Conservation (phyloP, 2,888 invertebrate genomes). For the Drosophila atripex region DNA sequence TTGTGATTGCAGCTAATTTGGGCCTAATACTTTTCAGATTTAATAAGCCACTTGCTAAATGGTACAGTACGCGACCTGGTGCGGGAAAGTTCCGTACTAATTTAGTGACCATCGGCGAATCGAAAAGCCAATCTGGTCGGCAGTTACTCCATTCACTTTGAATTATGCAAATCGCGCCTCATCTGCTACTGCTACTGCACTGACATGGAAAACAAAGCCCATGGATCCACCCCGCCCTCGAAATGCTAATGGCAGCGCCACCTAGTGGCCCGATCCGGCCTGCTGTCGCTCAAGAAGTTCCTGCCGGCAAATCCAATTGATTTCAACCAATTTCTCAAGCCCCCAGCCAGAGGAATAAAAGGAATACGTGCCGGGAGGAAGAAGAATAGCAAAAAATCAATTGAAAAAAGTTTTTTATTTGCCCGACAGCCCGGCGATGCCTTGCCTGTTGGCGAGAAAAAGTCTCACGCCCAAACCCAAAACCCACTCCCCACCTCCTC, state of each 20-base stretch:
- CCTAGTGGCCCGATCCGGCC: slow-evolving; percentile 31
- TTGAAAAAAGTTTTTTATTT: slow-evolving; percentile 71
- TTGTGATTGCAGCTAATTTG: slow-evolving; percentile 44
- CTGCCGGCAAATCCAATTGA: slow-evolving; percentile 74
- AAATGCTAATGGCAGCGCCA: slow-evolving; percentile 48
- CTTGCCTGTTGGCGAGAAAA: slow-evolving; percentile 4
- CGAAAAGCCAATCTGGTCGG: background rate
- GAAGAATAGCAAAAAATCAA: slow-evolving; percentile 76
- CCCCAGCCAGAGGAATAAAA: slow-evolving; percentile 14
- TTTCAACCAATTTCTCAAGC: slow-evolving; percentile 74
- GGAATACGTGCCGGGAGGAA: slow-evolving; percentile 62
- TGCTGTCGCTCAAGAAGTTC: slow-evolving; percentile 60
- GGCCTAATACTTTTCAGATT: slow-evolving; percentile 9
- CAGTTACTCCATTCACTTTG: slow-evolving; percentile 9
- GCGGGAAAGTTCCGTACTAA: slow-evolving; percentile 12
- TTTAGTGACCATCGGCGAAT: background rate
- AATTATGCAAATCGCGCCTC: slow-evolving; percentile 24
- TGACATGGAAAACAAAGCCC: background rate
- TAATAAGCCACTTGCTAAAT: slow-evolving; percentile 15
- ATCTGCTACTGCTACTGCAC: slow-evolving; percentile 1
- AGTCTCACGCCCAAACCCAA: slow-evolving; percentile 39
- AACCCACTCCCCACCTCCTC: background rate
- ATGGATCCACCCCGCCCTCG: slow-evolving; percentile 10
- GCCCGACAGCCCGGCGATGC: slow-evolving; percentile 31
- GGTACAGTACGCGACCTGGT: background rate